Evolutionary conservation across 2,888 invertebrate species (phyloP).

Genomic region (Philonicus albiceps): DNA sequence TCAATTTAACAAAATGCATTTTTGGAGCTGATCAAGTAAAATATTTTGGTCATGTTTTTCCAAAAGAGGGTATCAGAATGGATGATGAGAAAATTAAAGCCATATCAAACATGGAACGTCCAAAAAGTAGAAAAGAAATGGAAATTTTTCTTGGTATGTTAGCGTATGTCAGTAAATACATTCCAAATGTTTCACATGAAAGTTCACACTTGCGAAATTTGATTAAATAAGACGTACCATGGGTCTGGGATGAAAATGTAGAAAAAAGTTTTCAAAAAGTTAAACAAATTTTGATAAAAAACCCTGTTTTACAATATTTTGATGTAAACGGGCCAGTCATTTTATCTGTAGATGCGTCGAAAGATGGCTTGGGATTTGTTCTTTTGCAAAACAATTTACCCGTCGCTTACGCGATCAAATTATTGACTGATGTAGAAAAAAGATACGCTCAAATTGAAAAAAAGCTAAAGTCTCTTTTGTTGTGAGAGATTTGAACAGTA

Average conservation of each 20-base stretch:
- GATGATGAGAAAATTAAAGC: constrained; percentile 45
- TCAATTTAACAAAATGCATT: not conserved
- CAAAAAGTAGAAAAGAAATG: constrained; percentile 42
- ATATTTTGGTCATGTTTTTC: constrained; percentile 53
- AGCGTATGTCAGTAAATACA: constrained; percentile 50
- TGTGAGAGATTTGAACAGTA: constrained; percentile 56
- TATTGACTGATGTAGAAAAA: constrained; percentile 53
- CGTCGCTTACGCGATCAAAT: constrained; percentile 56
- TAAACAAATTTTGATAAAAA: constrained; percentile 21
- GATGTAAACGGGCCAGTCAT: constrained; percentile 50
- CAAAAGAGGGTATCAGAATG: constrained; percentile 35
- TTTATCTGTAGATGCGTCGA: constrained; percentile 54
- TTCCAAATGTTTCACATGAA: constrained; percentile 48
- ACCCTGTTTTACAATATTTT: constrained; percentile 44
- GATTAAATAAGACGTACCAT: constrained; percentile 44
- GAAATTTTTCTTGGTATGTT: constrained; percentile 47
- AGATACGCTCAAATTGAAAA: constrained; percentile 60
- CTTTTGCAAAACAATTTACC: constrained; percentile 55
- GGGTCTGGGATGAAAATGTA: constrained; percentile 46
- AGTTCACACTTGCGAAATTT: constrained; percentile 44
- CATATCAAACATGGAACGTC: constrained; percentile 43
- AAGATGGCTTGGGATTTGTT: constrained; percentile 53
- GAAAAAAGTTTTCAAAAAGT: constrained; percentile 46
- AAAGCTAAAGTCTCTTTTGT: constrained; percentile 56
- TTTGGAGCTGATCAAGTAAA: constrained; percentile 48